Base-by-base conservation (phyloP, 2,888 invertebrate genomes). In the Mesopsocus fuscifrons region DNA sequence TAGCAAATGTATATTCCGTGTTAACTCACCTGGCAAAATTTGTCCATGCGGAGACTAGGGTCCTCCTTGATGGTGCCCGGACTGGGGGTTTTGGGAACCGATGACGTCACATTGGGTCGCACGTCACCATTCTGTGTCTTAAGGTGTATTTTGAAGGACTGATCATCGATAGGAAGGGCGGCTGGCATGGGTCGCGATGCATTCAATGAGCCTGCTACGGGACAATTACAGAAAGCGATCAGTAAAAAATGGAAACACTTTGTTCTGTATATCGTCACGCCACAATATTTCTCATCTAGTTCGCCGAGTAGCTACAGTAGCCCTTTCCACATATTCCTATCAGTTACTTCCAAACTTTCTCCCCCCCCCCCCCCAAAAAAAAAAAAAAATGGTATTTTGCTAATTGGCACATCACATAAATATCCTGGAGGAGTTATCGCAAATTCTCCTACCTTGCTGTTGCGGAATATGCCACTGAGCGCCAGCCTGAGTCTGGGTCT, bases 41-140 rank as follows among this genome's bases (percentile, higher is more conserved):
- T 79, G 61, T 84, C 84, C 54, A 85, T 67, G 50, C 68, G 72
- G 50, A 72, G 69, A 47, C 74, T 73, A 26, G 73, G 70, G 52
- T 74, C 75, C 50, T 64, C 64, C 26, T 43, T 44, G 15, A 18
- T 38, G 15, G 74, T 72, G 57, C 74, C 77, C 44, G 83, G 83
- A 59, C 81, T 81, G 45, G 83, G 84, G 48, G 83, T 83, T 68
- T 83, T 83, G 50, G 83, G 81, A 62, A 82, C 81, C 51, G 83
- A 83, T 49, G 83, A 83, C 47, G 80, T 76, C 51, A 77, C 77
- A 47, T 30, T 30, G 8, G 41, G 15, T 6, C 41, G 23, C 16
- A 31, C 9, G 15, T 43, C 34, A 11, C 34, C 43, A 8, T 23
- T 38, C 55, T 57, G 60, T 47, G 58, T 58, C 44, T 71, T 70